Conservation (phyloP, 2,888 invertebrate species). For the Philhelius pedissequus region DNA sequence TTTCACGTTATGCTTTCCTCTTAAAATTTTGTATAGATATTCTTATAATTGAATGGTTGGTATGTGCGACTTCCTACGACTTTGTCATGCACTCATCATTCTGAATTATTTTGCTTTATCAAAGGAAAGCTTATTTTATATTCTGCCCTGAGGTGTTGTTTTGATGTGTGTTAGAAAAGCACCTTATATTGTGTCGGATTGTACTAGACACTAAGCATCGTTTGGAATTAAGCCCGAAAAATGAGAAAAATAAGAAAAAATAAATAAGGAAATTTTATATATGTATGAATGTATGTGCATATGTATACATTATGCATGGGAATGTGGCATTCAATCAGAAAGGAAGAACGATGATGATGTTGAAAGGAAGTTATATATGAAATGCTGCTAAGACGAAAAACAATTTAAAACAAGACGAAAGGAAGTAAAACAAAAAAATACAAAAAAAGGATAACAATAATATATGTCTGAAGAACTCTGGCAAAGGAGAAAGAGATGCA, state of each 20-base stretch:
- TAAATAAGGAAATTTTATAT: constrained; percentile 5
- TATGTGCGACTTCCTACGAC: background rate
- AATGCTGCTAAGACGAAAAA: background rate
- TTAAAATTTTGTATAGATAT: background rate
- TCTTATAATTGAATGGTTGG: background rate
- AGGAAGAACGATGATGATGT: constrained; percentile 15
- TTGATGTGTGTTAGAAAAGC: constrained; percentile 9
- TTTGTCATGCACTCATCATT: background rate
- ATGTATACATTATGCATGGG: no score
- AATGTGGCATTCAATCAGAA: constrained; percentile 43
- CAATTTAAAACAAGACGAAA: background rate
- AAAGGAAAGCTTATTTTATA: constrained; percentile 38
- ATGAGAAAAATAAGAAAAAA: background rate
- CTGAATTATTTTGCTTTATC: background rate
- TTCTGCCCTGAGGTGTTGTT: constrained; percentile 28
- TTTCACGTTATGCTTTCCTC: no score
- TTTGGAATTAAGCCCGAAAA: constrained; percentile 22
- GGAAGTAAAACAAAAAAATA: background rate
- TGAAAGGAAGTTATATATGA: background rate
- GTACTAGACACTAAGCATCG: constrained; percentile 11
- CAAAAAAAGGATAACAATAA: background rate
- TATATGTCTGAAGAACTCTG: constrained; percentile 23
- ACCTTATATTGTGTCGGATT: background rate
- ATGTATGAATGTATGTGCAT: no score
- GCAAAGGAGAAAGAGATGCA: constrained; percentile 14